These are phyloP conservation scores for Heteromyza rotundicornis DNA, from an alignment of 2,888 invertebrate genomes.

Conservation along the genomic window DNA sequence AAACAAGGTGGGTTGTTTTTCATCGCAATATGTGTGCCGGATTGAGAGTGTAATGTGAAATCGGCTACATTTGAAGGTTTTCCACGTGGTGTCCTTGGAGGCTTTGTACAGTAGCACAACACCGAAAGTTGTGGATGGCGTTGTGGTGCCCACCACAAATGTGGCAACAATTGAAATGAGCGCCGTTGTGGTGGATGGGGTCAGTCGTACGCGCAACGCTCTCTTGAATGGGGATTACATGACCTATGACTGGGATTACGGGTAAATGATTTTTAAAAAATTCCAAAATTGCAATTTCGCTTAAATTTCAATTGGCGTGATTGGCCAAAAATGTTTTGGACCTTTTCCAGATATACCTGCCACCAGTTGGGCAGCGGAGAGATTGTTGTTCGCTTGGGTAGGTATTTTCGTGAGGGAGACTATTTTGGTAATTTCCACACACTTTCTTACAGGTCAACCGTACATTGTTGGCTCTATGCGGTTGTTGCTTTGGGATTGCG, in stretches of 20 bases:
- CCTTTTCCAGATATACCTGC: too few relatives aligned
- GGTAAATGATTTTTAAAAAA: too few relatives aligned
- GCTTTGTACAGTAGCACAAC: conserved; percentile 82
- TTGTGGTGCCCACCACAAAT: conserved; percentile 84
- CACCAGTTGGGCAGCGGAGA: conserved; percentile 95
- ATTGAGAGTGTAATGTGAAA: not conserved
- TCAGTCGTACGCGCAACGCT: conserved; percentile 90
- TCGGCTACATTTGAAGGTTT: conserved; percentile 65
- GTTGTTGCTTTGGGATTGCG: conserved; percentile 96
- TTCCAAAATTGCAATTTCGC: too few relatives aligned
- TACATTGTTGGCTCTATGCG: conserved; percentile 90
- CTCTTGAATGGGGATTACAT: conserved; percentile 93
- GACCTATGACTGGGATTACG: conserved; percentile 98
- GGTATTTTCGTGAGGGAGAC: too few relatives aligned
- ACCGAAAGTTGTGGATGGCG: conserved; percentile 77
- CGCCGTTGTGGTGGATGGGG: conserved; percentile 96
- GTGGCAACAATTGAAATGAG: conserved; percentile 90
- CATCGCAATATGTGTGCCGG: too few relatives aligned
- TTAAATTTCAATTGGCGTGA: too few relatives aligned
- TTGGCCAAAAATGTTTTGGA: too few relatives aligned
- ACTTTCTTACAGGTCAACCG: conserved; percentile 73
- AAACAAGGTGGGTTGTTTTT: conserved; percentile 72
- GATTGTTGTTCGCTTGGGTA: conserved; percentile 90
- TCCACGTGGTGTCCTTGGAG: conserved; percentile 93
- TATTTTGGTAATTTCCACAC: not conserved